These are phyloP conservation scores for Trisateles emortualis DNA, from an alignment of 2,888 invertebrate species.

Conservation along the genomic window DNA sequence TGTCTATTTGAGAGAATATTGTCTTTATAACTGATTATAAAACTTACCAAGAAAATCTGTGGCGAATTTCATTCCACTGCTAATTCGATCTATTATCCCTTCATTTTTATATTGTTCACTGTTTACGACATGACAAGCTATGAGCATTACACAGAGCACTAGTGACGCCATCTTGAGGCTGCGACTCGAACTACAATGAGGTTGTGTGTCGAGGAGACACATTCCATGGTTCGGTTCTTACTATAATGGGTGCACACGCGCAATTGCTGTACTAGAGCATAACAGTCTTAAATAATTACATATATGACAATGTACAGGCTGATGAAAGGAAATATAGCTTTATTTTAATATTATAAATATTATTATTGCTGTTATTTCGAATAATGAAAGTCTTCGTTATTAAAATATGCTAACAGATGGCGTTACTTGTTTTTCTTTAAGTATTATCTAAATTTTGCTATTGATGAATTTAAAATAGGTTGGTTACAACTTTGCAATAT, in stretches of 20 bases:
- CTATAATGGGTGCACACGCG: conserved; percentile 68
- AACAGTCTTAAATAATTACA: conserved; percentile 61
- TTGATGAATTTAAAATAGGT: not conserved
- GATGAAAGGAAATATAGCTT: conserved; percentile 31
- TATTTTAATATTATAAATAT: not conserved
- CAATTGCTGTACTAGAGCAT: conserved; percentile 71
- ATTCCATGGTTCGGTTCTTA: conserved; percentile 67
- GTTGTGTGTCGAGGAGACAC: conserved; percentile 27
- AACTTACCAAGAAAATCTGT: conserved; percentile 77
- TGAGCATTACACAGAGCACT: conserved; percentile 54
- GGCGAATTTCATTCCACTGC: conserved; percentile 77
- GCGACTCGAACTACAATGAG: conserved; percentile 60
- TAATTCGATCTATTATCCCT: conserved; percentile 72
- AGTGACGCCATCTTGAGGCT: conserved; percentile 76
- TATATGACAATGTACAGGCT: conserved; percentile 59
- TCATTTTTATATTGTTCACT: conserved; percentile 63
- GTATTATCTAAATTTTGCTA: not conserved
- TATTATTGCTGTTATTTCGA: not conserved
- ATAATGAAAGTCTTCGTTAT: not conserved
- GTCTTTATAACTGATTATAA: not conserved
- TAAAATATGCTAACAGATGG: conserved; percentile 50
- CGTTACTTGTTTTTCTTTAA: conserved; percentile 38
- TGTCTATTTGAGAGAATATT: too few species aligned
- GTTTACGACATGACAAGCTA: conserved; percentile 53
- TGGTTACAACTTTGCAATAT: too few species aligned